Base-by-base conservation (phyloP, 2,797 vertebrate genomes). In the Limnodromus scolopaceus region DNA sequence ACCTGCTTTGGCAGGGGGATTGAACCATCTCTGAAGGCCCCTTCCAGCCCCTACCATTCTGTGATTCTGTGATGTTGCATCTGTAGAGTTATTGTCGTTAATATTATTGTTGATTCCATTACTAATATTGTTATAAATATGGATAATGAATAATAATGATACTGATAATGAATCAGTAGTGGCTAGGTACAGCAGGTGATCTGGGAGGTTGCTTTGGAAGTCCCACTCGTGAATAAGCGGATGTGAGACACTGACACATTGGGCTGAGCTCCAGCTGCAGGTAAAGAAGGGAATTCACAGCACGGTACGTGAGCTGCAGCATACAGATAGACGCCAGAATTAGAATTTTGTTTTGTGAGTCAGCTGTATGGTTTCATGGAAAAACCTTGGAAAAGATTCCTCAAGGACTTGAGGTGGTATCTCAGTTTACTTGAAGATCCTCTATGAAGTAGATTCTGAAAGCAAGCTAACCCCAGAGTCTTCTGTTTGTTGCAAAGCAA, bases 271-370 rank as follows among this genome's bases (percentile, higher is more conserved):
- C 22, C 60, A 69, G 14, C 24, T 70, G 24, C 24, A 64, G 22
- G 5, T 39, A 23, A 53, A 27, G 16, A 89, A 74, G 36, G 11
- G 3, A 85, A 74, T 55, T 86, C 36, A 30, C 30, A 57, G 17
- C 36, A 58, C 1, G 0, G 14, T 45, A 32, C 6, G 1, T 38
- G 36, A 39, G 7, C 8, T 65, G 11, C 0, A 3, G 3, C 5
- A 23, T 30, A 22, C 25, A 19, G 30, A 51, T 7, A 11, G 32
- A 71, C 4, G 8, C 3, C 5, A 69, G 38, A 53, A 36, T n/a
- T 27, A 43, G 28, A 64, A 22, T 28, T 93, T 36, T 68, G 2
- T n/a, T 68, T 70, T 43, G 4, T 64, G 16, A 71, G 4, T 6
- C 61, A 65, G 2, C 5, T 16, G 5, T 13, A 13, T 28, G 8